A percentile compares a stretch with the other conserved stretches of the same genome.
Conservation (phyloP, 2,113 vertebrate species). For the Climacteris rufus region DNA sequence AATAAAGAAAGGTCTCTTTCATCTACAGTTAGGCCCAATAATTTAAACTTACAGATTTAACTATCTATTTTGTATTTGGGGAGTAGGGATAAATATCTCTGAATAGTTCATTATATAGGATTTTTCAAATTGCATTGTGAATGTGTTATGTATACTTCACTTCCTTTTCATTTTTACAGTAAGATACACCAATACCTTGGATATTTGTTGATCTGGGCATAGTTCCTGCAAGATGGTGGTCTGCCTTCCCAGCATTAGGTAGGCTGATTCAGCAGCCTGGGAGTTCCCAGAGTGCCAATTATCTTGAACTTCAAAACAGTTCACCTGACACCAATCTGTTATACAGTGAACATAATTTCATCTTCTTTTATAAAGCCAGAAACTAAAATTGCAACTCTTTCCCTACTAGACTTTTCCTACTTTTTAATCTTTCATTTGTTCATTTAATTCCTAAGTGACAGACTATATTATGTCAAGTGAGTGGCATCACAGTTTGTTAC, state of each 20-base stretch:
- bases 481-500: not conserved
- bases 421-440: not conserved
- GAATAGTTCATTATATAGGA: not conserved
- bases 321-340: not conserved
- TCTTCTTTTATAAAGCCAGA: not conserved
- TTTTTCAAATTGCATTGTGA: not conserved
- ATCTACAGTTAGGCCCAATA: not conserved
- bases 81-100: not conserved
- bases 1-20: not conserved
- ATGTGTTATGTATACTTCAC: not conserved
- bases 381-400: not conserved
- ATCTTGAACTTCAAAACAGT: not conserved
- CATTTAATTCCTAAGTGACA: not conserved
- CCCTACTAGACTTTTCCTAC: not conserved
- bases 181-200: not conserved
- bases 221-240: not conserved
- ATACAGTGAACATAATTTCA: not conserved
- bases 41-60: not conserved
- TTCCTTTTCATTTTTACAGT: not conserved
- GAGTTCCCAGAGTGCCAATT: not conserved
- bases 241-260: not conserved
- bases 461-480: not conserved
- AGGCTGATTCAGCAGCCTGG: not conserved
- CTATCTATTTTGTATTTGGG: not conserved
- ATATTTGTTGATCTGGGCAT: not conserved